phyloP scores from a whole-genome alignment of 2,888 invertebrate species.

The Pollenia griseotomentosa region DNA sequence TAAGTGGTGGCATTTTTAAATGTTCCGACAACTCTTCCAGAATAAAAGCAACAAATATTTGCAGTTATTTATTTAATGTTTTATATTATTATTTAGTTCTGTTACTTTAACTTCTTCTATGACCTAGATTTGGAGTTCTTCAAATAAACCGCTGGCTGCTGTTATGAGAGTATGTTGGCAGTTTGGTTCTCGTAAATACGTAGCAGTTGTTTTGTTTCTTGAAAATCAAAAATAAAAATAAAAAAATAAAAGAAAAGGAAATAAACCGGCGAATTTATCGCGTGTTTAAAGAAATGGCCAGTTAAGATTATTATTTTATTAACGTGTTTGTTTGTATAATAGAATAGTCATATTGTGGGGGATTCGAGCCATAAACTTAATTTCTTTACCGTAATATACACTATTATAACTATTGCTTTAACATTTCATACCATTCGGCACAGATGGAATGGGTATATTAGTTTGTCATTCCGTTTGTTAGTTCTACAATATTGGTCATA shows the following conservation, averaged over 20 bases:
- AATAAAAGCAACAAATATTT: slow-evolving; percentile 56
- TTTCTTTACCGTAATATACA: too few relatives aligned
- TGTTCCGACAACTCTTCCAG: slow-evolving; percentile 38
- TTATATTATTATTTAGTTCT: slow-evolving; percentile 22
- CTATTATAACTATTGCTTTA: too few relatives aligned
- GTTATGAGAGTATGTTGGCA: slow-evolving; percentile 41
- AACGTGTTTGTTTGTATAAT: slow-evolving; percentile 10
- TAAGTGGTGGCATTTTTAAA: slow-evolving; percentile 56
- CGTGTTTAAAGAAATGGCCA: slow-evolving; percentile 55
- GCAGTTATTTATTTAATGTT: slow-evolving; percentile 61
- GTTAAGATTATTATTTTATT: slow-evolving; percentile 37
- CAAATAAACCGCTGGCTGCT: slow-evolving; percentile 56
- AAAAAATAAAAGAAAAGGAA: slow-evolving; percentile 21
- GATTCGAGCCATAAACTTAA: too few relatives aligned
- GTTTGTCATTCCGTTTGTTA: too few relatives aligned
- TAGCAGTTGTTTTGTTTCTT: not conserved
- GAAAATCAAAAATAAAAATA: slow-evolving; percentile 11
- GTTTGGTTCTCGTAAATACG: slow-evolving; percentile 31
- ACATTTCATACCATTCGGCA: too few relatives aligned
- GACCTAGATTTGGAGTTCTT: slow-evolving; percentile 59
- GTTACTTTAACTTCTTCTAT: slow-evolving; percentile 26
- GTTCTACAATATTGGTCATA: too few relatives aligned
- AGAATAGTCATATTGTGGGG: not conserved
- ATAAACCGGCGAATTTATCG: slow-evolving; percentile 51
- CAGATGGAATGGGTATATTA: too few relatives aligned